phyloP scores from a whole-genome alignment of 1,140 invertebrate species.

The Ceratina australensis region DNA sequence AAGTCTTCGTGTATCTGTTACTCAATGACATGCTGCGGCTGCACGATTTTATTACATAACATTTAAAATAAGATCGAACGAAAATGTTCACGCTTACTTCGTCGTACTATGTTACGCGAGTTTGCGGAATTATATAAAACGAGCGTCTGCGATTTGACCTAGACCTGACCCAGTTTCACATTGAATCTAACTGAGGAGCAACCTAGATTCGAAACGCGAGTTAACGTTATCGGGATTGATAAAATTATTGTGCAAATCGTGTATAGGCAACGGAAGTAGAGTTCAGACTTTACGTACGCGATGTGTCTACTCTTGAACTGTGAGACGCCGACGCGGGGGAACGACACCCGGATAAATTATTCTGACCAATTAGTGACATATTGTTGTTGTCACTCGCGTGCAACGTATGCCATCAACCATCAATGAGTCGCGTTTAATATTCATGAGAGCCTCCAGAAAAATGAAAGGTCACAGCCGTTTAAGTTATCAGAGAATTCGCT shows the following conservation, averaged over 20 bases:
- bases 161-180: not conserved
- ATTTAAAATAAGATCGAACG: not conserved
- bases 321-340: too few species aligned
- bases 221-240: not conserved
- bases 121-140: too few species aligned
- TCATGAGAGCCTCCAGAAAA: slow-evolving; percentile 5
- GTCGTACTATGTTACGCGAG: not conserved
- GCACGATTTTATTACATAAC: not conserved
- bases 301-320: too few species aligned
- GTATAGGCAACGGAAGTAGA: not conserved
- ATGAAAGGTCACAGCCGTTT: slow-evolving; percentile 6
- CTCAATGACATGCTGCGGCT: not conserved
- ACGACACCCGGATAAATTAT: not conserved
- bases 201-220: not conserved
- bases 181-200: too few species aligned
- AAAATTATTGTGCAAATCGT: not conserved
- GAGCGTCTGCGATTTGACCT: not conserved
- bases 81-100: not conserved
- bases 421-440: not conserved
- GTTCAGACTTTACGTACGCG: too few species aligned
- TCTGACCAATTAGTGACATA: not conserved
- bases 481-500: not conserved
- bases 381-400: not conserved
- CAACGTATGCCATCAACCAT: not conserved
- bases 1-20: not conserved